phyloP scores from a whole-genome alignment of 1,140 invertebrate genomes.

The Paramacrobiotus metropolitanus region DNA sequence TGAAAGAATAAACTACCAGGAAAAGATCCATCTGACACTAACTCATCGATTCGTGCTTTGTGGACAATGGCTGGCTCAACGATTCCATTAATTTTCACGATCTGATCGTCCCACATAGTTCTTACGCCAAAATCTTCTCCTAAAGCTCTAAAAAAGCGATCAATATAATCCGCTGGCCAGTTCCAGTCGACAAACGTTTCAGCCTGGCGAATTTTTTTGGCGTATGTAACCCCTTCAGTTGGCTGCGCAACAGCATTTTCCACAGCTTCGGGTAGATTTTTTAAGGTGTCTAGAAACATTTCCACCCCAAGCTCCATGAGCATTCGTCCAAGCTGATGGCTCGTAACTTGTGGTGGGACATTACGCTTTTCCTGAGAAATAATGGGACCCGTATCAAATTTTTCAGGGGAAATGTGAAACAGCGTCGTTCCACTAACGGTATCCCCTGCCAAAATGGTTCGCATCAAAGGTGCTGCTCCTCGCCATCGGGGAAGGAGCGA shows the following conservation, averaged over 20 bases:
- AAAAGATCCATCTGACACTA: background rate
- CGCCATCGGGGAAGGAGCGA: constrained; percentile 74
- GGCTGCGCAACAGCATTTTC: background rate
- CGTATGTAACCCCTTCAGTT: background rate
- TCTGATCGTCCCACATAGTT: background rate
- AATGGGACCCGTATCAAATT: constrained; percentile 70
- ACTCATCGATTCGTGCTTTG: background rate
- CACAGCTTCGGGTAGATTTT: background rate
- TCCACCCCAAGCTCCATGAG: constrained; percentile 42
- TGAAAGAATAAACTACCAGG: background rate
- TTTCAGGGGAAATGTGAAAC: constrained; percentile 59
- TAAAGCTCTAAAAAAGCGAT: background rate
- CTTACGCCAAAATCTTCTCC: background rate
- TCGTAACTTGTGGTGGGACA: constrained; percentile 35
- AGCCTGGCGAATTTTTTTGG: background rate
- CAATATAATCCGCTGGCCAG: background rate
- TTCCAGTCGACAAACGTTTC: background rate
- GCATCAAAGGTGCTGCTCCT: constrained; percentile 61
- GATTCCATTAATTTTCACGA: background rate
- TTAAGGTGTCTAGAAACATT: constrained; percentile 20
- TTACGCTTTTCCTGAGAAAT: constrained; percentile 35
- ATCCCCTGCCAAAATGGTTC: constrained; percentile 63
- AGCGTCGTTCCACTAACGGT: constrained; percentile 54
- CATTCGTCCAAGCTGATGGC: constrained; percentile 36
- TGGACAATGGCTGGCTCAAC: background rate